Evolutionary conservation across 1,140 invertebrate species (phyloP).

Genomic region (Frieseomelitta varia): DNA sequence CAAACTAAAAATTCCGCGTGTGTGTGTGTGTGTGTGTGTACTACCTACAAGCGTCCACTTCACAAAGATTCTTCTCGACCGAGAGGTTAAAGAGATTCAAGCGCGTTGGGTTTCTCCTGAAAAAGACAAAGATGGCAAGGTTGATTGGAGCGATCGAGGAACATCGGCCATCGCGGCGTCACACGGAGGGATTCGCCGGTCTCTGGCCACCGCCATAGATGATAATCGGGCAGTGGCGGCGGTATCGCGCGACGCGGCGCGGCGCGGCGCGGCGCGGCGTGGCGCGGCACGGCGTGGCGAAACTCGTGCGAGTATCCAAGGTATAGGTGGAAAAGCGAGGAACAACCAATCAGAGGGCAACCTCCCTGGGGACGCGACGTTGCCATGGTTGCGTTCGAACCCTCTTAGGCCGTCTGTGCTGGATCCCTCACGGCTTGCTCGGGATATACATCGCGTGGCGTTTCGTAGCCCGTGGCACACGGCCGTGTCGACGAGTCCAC

Average conservation of each 20-base stretch:
- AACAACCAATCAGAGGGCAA: constrained; percentile 81
- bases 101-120: not conserved
- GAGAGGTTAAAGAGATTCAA: no score
- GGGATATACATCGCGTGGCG: constrained; percentile 59
- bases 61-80: not conserved
- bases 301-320: constrained; percentile 60
- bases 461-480: constrained; percentile 46
- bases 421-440: constrained; percentile 72
- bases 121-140: not conserved
- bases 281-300: constrained; percentile 49
- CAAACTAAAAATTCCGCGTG: not conserved
- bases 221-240: constrained; percentile 59
- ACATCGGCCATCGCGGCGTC: constrained; percentile 57
- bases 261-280: constrained; percentile 53
- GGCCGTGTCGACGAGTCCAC: constrained; percentile 50
- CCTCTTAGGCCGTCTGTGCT: constrained; percentile 78
- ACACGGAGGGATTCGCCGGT: constrained; percentile 27
- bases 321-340: constrained; percentile 79
- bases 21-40: not conserved
- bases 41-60: not conserved
- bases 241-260: constrained; percentile 35
- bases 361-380: constrained; percentile 80
- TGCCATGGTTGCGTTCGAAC: constrained; percentile 82
- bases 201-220: constrained; percentile 49
- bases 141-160: not conserved